Base-by-base conservation (phyloP, 35 echinoderm and acorn worm species). In the Nesometra sesokonis region DNA sequence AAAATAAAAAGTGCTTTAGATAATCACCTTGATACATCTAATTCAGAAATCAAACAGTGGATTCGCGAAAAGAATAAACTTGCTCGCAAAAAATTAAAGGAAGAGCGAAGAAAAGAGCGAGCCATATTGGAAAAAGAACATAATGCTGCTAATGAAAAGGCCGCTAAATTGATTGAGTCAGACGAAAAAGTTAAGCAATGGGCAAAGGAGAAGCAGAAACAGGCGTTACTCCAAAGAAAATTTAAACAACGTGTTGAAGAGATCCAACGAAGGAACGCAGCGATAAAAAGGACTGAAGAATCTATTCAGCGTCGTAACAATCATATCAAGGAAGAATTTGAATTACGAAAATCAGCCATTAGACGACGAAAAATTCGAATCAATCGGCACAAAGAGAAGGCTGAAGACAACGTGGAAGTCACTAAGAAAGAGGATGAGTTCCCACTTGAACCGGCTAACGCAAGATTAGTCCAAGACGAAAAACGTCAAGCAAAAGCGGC, bases 51-150 rank as follows among this genome's bases (percentile, higher is more conserved):
- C 32, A 19, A 32, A 81, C 5, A 30, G 23, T 81, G 79, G 79
- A 34, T 81, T 33, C 4, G 31, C 11, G 35, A 36, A 81, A 81
- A 81, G 79, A 81, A 81, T 32, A 81, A 36, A 34, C 3, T 81
- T 31, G 32, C 35, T 13, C 32, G 79, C 0, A 81, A 81, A 30
- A 81, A 81, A 36, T 34, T 34, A 32, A 33, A 36, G 32, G 79
- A 81, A 32, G 79, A 81, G 23, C 15, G 35, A 23, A 81, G 31
- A 81, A 81, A 81, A 81, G 79, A 81, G 79, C 79, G 79, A 19
- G 79, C 11, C 7, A 23, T 31, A 36, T 31, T 34, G 79, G 11
- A 34, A n/a, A 81, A 81, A 81, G 79, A 81, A 32, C 32, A 81
- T 0, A 81, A 33, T 34, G 79, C 13, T 81, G 79, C 4, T 29